Evolutionary conservation across 2,113 vertebrate genomes (phyloP), one percentile per base, ranked within the genome.

Genomic region (Furnarius figulus): DNA sequence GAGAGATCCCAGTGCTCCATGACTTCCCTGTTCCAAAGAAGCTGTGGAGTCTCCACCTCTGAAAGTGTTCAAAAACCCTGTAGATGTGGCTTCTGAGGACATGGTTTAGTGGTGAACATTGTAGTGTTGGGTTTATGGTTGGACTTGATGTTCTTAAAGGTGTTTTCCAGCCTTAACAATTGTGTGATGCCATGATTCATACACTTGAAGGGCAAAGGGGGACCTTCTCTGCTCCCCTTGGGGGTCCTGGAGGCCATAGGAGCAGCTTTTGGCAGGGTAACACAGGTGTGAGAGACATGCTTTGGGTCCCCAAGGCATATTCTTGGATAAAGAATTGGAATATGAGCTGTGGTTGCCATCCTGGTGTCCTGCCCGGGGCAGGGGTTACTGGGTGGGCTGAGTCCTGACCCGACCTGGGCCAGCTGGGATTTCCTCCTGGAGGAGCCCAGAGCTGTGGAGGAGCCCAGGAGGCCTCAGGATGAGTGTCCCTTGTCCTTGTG

Each of bases 401-500:
- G 56, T 7, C 10, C 58, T 59, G n/a, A 10, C 14, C 3, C 6
- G 58, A 25, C 23, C n/a, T 59, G n/a, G 33, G n/a, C 22, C 22
- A 24, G 22, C n/a, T 24, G 56, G 58, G 58, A 25, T 37, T 59
- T 11, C n/a, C 58, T 59, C 23, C n/a, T 59, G 58, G 58, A 24
- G 8, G 16, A 35, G 25, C 59, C 25, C 59, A 62, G 59, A 12
- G 59, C 59, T 62, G 10, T 18, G 59, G 59, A 62, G 5, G 14
- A 62, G 16, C 24, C 59, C 35, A 6, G n/a, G 35, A 39, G 35
- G 59, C 59, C 35, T 11, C 59, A 4, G 39, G 59, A 10, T 18
- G 35, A 28, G 15, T 2, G 21, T 28, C 24, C 66, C 27, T 19
- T 25, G 42, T 6, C 0, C 37, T 11, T 6, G 13, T 16, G 0